These are phyloP conservation scores for Propithecus deckenii DNA, from an alignment of 2,797 vertebrate genomes.

Conservation along the genomic window DNA sequence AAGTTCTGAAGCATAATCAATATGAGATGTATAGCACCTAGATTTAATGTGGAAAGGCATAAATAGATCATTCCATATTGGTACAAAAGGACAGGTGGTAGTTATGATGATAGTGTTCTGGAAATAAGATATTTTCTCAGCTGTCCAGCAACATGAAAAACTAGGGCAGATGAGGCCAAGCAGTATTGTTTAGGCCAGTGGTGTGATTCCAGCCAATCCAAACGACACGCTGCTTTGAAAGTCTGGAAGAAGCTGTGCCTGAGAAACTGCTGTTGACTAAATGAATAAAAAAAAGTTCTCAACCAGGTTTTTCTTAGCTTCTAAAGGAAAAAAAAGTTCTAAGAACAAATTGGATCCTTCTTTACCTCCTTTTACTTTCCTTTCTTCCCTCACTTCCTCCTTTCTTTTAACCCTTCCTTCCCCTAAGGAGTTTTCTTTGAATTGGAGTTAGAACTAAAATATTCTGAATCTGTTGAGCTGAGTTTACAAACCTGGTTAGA, in stretches of 20 bases:
- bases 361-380: not conserved
- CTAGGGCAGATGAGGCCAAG: constrained; percentile 64
- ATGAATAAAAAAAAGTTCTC: not conserved
- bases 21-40: not conserved
- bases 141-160: constrained; percentile 74
- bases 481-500: not conserved
- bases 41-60: constrained; percentile 54
- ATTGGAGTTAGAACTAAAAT: not conserved
- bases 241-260: constrained; percentile 3
- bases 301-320: too few relatives aligned
- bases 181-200: constrained; percentile 35
- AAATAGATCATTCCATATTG: constrained; percentile 57
- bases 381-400: not conserved
- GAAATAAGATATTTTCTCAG: constrained; percentile 81
- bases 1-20: not conserved
- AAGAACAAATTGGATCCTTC: constrained; percentile 40
- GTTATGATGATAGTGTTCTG: constrained; percentile 80
- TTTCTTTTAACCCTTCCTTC: not conserved
- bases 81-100: constrained; percentile 68
- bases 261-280: constrained; percentile 51
- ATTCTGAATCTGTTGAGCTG: not conserved
- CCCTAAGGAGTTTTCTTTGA: not conserved
- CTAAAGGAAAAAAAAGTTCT: not conserved
- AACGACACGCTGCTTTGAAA: constrained; percentile 52
- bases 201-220: constrained; percentile 53